Percentiles rank a stretch among this genome's conserved stretches.
Evolutionary conservation across 2,113 vertebrate genomes (phyloP).

Genomic region (Tretioscincus oriximinensis): DNA sequence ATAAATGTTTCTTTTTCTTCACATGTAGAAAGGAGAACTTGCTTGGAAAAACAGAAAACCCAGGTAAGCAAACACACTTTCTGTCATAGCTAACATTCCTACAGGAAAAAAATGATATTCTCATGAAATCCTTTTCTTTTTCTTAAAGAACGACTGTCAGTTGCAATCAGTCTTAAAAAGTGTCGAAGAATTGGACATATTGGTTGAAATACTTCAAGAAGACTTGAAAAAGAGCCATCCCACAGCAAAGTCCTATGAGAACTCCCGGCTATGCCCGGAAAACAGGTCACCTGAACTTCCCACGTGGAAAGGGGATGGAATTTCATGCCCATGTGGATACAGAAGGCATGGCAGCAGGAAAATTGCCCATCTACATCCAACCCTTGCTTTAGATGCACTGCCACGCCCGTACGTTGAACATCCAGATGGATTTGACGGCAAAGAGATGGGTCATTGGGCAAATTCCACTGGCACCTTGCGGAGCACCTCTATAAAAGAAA

Average conservation of each 20-base stretch:
- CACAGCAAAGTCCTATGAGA: not conserved
- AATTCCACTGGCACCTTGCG: accelerated
- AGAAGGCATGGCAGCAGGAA: not conserved
- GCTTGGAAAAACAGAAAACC: conserved; percentile 48
- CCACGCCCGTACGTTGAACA: accelerated
- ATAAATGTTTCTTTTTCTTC: not conserved
- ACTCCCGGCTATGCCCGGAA: not conserved
- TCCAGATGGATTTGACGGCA: accelerated
- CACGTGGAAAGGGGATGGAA: not conserved
- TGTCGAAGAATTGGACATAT: conserved; percentile 82
- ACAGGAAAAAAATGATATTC: conserved; percentile 31
- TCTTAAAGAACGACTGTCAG: conserved; percentile 69
- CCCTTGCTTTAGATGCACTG: accelerated
- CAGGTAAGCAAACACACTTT: conserved; percentile 68
- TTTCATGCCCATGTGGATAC: not conserved
- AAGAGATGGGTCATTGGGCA: accelerated
- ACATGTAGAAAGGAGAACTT: conserved; percentile 72
- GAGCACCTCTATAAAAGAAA: accelerated
- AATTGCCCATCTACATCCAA: accelerated
- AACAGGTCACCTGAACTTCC: not conserved
- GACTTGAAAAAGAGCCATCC: conserved; percentile 72
- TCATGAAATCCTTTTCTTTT: conserved; percentile 32
- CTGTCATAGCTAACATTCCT: conserved; percentile 34
- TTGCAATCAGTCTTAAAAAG: conserved; percentile 54
- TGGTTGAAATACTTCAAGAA: conserved; percentile 85